Conservation (phyloP, 1,140 invertebrate species). For the Diuraphis noxia region DNA sequence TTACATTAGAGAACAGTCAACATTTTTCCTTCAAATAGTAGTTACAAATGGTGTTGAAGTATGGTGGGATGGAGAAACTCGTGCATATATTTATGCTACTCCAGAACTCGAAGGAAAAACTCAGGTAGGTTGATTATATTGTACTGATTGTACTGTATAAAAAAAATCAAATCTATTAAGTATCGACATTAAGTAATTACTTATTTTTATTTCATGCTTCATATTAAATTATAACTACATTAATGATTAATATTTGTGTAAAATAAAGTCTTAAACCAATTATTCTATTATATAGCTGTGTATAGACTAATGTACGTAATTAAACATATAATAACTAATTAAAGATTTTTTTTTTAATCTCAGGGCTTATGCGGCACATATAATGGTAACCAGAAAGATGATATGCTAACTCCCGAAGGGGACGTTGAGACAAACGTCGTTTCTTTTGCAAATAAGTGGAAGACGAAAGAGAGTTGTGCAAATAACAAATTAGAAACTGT, state of each 20-base stretch:
- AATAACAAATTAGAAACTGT: slow-evolving; percentile 62
- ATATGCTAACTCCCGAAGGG: slow-evolving; percentile 83
- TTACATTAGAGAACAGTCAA: slow-evolving; percentile 32
- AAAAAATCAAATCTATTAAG: not conserved
- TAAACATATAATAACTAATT: not conserved
- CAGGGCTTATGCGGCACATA: slow-evolving; percentile 89
- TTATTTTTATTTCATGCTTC: too few relatives aligned
- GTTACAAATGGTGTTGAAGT: slow-evolving; percentile 76
- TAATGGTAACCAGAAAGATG: slow-evolving; percentile 82
- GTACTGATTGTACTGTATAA: too few relatives aligned
- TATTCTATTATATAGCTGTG: not conserved
- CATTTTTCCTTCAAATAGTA: slow-evolving; percentile 65
- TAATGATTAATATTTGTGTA: not conserved
- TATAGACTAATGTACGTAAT: not conserved
- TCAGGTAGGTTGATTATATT: slow-evolving; percentile 56
- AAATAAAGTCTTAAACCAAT: not conserved
- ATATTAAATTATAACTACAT: too few relatives aligned
- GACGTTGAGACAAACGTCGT: slow-evolving; percentile 75
- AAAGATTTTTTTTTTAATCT: not conserved
- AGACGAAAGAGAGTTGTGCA: slow-evolving; percentile 72
- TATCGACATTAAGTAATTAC: not conserved
- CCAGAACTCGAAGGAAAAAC: slow-evolving; percentile 69
- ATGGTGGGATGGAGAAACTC: slow-evolving; percentile 81
- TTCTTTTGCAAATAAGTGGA: slow-evolving; percentile 88
- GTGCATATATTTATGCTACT: slow-evolving; percentile 80